Conservation (phyloP, 1,140 invertebrate genomes). For the Stegodyphus dumicola region DNA sequence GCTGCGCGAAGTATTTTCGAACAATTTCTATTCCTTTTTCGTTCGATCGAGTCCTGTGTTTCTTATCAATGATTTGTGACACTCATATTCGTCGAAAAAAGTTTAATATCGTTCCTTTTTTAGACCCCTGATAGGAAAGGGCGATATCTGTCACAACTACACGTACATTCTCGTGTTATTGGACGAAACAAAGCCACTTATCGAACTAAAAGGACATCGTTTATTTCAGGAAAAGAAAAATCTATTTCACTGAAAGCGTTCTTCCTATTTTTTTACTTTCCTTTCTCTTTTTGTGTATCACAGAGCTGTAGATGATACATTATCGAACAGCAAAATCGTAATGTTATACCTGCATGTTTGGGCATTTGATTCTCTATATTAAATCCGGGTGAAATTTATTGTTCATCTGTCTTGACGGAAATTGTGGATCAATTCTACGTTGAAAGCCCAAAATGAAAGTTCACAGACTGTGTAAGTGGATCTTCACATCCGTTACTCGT, state of each 20-base stretch:
- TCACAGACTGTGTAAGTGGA: no score
- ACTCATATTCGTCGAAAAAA: conserved; percentile 20
- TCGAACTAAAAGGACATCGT: conserved; percentile 36
- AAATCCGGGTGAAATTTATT: conserved; percentile 34
- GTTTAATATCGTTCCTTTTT: conserved; percentile 33
- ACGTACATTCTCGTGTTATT: conserved; percentile 12
- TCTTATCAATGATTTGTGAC: conserved; percentile 43
- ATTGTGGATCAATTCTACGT: not conserved
- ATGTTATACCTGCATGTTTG: not conserved
- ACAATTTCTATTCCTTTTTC: conserved; percentile 6
- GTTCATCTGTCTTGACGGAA: not conserved
- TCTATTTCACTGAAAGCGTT: not conserved
- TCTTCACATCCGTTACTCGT: no score
- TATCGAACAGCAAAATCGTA: conserved; percentile 12
- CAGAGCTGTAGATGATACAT: not conserved
- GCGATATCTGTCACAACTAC: conserved; percentile 43
- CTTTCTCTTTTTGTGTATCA: not conserved
- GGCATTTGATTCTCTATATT: not conserved
- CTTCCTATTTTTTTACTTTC: not conserved
- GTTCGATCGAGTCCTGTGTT: not conserved
- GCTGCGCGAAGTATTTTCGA: conserved; percentile 1
- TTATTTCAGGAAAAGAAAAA: conserved; percentile 5
- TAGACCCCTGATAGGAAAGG: conserved; percentile 2
- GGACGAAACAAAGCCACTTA: conserved; percentile 36
- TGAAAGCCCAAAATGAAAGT: no score